Base-by-base conservation (phyloP, 2,797 vertebrate genomes). In the Clamator glandarius region DNA sequence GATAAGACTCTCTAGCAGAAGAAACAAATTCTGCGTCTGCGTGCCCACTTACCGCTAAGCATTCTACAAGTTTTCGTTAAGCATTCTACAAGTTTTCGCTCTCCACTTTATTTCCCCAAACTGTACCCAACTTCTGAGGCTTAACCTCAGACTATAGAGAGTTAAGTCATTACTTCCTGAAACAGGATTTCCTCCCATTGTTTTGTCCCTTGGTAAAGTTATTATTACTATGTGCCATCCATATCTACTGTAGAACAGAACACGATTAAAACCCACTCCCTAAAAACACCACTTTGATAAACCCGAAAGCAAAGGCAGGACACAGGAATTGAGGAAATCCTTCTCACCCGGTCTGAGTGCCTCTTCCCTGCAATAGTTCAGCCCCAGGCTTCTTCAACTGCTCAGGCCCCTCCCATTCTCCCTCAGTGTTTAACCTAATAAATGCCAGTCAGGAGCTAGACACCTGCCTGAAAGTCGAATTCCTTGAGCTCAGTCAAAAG, bases 171-270 rank as follows among this genome's bases (percentile, higher is more conserved):
- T 76, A 96, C 95, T 96, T 96, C 96, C 96, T 96, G 95, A 90
- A 96, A 93, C 83, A 91, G 93, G 44, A 96, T 96, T 96, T 97
- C 96, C 95, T 96, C 93, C 85, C 91, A 94, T 96, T 97, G 96
- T 96, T 95, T 94, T 92, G 89, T 70, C 59, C 59, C 73, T 76
- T 68, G 6, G 2, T 36, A 69, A 84, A 94, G 74, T 88, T 91
- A 61, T 48, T 92, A 88, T 54, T 92, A 82, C 70, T 92, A n/a
- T 35, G 17, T 73, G 9, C 82, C 85, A 63, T 35, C 64, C 52
- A 5, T 41, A 92, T 73, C 80, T 69, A 62, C 66, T 50, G 50
- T 8, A 87, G n/a, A 89, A 80, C 42, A 86, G 48, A 87, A 86
- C 82, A 68, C 0, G 42, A 95, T 66, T 63, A 95, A 91, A 89